phyloP scores from a whole-genome alignment of 2,113 vertebrate species.

The Myotis lucifugus region DNA sequence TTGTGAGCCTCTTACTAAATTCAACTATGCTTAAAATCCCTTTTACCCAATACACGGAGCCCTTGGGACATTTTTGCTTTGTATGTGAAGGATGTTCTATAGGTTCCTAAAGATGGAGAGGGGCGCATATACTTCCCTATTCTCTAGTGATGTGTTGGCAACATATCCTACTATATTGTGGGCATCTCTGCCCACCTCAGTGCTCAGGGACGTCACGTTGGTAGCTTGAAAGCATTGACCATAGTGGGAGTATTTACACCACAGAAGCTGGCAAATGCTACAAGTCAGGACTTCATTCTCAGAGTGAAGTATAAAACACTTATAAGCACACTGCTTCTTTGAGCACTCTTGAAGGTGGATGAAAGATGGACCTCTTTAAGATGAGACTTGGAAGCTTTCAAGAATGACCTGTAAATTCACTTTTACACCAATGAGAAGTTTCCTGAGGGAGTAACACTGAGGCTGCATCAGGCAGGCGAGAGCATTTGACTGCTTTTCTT shows the following conservation, averaged over 20 bases:
- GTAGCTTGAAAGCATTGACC: background rate
- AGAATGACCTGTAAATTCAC: background rate
- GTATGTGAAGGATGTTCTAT: background rate
- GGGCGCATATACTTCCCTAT: rapidly evolving
- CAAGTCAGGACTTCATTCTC: background rate
- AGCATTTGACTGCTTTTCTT: background rate
- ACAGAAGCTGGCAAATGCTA: background rate
- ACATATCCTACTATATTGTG: background rate
- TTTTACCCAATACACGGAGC: background rate
- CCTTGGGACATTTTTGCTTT: background rate
- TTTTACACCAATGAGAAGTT: background rate
- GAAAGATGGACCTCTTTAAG: background rate
- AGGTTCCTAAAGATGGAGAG: background rate
- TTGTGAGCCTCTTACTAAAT: background rate
- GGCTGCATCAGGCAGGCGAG: background rate
- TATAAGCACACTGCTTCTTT: background rate
- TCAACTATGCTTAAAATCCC: background rate
- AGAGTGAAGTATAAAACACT: background rate
- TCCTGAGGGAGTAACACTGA: background rate
- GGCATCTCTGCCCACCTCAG: background rate
- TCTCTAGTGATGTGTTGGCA: background rate
- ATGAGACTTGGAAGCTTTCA: background rate
- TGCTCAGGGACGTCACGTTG: rapidly evolving
- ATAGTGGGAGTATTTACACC: background rate
- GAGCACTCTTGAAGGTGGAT: background rate